Percentiles rank a stretch among this genome's conserved stretches.
phyloP scores from a whole-genome alignment of 2,888 invertebrate genomes.

The Erebia ligea region DNA sequence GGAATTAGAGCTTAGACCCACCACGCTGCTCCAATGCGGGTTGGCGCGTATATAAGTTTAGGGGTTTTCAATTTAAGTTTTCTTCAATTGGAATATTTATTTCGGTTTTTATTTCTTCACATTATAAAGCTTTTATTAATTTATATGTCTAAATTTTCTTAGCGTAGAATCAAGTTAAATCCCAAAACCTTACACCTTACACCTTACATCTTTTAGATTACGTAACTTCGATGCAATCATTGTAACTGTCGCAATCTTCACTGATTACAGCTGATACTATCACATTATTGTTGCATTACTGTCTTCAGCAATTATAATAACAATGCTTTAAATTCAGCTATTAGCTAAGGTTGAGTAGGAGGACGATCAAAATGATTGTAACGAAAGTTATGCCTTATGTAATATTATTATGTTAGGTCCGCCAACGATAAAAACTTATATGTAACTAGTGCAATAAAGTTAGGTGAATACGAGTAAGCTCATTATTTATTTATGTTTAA shows the following conservation, averaged over 20 bases:
- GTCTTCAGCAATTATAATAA: neutral
- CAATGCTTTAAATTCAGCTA: constrained; percentile 1
- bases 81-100: no score
- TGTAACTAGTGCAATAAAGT: no score
- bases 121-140: no score
- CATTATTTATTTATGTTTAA: no score
- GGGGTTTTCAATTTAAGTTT: no score
- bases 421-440: no score
- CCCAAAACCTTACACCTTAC: neutral
- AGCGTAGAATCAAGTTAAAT: neutral
- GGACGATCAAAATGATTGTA: neutral
- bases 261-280: neutral
- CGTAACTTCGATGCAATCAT: neutral
- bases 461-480: no score
- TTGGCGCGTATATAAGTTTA: no score
- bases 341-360: neutral
- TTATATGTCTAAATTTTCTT: no score
- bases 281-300: neutral
- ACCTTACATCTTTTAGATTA: neutral
- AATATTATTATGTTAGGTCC: neutral
- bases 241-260: neutral
- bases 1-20: no score
- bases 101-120: no score
- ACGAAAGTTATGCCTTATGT: constrained; percentile 1
- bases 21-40: no score